Percentiles rank a stretch among this genome's conserved stretches.
phyloP scores from a whole-genome alignment of 2,888 invertebrate genomes.

The Ceramica pisi region DNA sequence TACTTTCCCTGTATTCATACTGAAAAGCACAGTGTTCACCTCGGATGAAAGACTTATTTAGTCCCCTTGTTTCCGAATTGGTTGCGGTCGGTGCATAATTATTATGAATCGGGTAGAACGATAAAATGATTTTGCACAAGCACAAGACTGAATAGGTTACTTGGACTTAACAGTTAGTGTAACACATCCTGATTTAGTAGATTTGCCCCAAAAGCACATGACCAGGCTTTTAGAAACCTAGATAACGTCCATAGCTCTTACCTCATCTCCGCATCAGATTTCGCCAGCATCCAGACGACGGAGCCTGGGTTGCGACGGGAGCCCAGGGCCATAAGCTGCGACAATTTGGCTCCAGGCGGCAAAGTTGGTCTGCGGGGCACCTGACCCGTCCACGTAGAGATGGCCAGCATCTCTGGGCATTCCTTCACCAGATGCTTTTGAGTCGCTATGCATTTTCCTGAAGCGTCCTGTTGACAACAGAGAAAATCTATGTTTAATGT shows the following conservation, averaged over 20 bases:
- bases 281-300: conserved; percentile 95
- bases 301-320: conserved; percentile 92
- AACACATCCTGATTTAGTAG: too few relatives aligned
- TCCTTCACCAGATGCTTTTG: conserved; percentile 93
- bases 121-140: too few relatives aligned
- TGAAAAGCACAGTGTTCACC: too few relatives aligned
- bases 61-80: too few relatives aligned
- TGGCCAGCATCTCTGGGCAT: conserved; percentile 95
- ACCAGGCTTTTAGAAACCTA: too few relatives aligned
- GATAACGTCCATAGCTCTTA: conserved; percentile 80
- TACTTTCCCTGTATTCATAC: too few relatives aligned
- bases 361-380: conserved; percentile 94
- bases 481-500: background rate
- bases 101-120: too few relatives aligned
- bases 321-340: conserved; percentile 95
- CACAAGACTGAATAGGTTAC: too few relatives aligned
- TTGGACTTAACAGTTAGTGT: too few relatives aligned
- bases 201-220: too few relatives aligned
- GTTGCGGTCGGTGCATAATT: too few relatives aligned
- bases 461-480: conserved; percentile 81
- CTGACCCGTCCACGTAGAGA: conserved; percentile 95
- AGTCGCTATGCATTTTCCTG: conserved; percentile 88
- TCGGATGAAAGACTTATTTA: too few relatives aligned
- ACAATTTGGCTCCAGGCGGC: conserved; percentile 92
- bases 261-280: conserved; percentile 95